These are phyloP conservation scores for Palythoa caribaeorum DNA, from an alignment of 92 coral and sea anemone species.

Conservation along the genomic window DNA sequence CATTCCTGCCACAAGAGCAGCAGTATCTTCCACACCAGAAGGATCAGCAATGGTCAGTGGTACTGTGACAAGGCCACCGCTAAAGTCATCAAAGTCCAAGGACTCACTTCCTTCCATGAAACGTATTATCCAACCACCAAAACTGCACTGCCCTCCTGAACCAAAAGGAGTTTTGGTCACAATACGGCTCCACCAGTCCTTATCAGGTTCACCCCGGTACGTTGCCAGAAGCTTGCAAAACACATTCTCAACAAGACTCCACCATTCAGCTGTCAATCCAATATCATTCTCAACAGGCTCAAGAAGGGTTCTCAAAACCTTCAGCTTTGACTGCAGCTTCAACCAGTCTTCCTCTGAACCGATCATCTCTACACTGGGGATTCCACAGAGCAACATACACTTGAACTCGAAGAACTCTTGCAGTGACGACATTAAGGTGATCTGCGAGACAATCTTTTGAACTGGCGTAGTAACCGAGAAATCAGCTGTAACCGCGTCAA, in stretches of 20 bases:
- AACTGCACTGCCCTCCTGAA: constrained; percentile 40
- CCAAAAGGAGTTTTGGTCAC: constrained; percentile 28
- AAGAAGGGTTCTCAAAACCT: constrained; percentile 49
- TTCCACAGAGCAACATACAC: constrained; percentile 47
- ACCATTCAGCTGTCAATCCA: constrained; percentile 64
- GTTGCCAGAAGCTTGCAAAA: constrained; percentile 70
- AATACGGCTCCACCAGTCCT: constrained; percentile 56
- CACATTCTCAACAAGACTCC: constrained; percentile 61
- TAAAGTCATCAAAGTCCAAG: background rate
- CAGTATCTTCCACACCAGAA: constrained; percentile 43
- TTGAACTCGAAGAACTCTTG: constrained; percentile 55
- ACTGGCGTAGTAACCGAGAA: constrained; percentile 68
- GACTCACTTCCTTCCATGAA: constrained; percentile 54
- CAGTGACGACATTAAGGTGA: constrained; percentile 69
- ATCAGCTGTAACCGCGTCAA: constrained; percentile 75
- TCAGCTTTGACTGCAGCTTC: constrained; percentile 49
- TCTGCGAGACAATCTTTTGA: constrained; percentile 69
- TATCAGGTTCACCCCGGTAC: constrained; percentile 64
- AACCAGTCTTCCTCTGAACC: constrained; percentile 71
- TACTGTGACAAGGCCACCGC: constrained; percentile 67
- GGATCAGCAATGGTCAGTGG: constrained; percentile 56
- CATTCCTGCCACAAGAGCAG: constrained; percentile 72
- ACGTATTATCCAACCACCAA: constrained; percentile 62
- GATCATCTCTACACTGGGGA: constrained; percentile 73
- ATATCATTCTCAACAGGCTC: constrained; percentile 62